Percentiles rank a stretch among this genome's conserved stretches.
Conservation (phyloP, 2,113 vertebrate species). For the Phalacrocorax aristotelis region DNA sequence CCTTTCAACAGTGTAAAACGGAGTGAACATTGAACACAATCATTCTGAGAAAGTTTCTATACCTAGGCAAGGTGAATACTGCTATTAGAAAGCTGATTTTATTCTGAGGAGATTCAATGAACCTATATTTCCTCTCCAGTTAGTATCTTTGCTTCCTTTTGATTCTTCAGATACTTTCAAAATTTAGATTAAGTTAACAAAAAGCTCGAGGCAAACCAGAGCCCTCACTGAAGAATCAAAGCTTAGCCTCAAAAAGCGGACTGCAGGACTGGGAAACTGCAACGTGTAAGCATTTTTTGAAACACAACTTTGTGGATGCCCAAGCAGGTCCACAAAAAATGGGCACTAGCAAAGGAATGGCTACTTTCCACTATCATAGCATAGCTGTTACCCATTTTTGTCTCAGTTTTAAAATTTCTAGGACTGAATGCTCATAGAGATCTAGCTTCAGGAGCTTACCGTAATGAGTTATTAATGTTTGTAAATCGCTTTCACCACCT, state of each 20-base stretch:
- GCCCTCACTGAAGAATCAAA: background rate
- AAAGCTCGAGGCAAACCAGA: background rate
- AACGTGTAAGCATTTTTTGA: background rate
- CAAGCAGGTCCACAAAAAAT: background rate
- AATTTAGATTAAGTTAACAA: background rate
- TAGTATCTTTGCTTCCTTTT: background rate
- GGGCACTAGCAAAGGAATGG: background rate
- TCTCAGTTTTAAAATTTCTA: background rate
- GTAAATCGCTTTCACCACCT: slow-evolving; percentile 32
- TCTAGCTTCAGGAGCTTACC: background rate
- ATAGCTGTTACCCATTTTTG: background rate
- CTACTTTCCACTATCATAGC: background rate
- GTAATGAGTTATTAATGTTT: slow-evolving; percentile 10
- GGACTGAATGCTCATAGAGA: background rate
- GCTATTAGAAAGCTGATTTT: background rate
- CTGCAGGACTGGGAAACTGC: background rate
- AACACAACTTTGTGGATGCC: background rate
- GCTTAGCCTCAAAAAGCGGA: background rate
- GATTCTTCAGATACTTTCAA: background rate
- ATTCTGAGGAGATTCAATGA: background rate
- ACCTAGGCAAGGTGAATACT: background rate
- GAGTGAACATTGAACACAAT: background rate
- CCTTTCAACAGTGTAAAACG: background rate
- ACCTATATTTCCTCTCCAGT: background rate
- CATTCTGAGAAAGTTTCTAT: background rate